Evolutionary conservation across 92 coral and sea anemone species (phyloP).

Genomic region (Palythoa heliodiscus): DNA sequence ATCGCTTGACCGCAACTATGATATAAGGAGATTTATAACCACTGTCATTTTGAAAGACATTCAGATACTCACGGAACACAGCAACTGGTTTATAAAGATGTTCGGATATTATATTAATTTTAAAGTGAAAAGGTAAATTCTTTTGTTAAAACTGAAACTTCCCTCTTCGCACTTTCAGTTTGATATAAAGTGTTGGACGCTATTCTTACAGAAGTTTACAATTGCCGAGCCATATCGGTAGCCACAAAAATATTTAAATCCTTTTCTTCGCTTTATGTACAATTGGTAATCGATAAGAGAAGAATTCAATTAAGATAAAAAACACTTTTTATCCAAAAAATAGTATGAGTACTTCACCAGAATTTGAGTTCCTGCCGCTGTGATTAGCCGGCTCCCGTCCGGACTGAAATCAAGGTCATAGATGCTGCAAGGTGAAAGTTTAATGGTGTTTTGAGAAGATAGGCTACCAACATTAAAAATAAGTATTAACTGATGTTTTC

Average conservation of each 20-base stretch:
- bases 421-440: conserved; percentile 60
- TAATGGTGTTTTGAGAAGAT: neutral
- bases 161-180: too few relatives aligned
- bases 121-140: too few relatives aligned
- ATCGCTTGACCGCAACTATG: neutral
- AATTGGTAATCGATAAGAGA: neutral
- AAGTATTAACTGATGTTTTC: too few relatives aligned
- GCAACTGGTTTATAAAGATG: neutral
- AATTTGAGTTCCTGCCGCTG: conserved; percentile 88
- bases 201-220: neutral
- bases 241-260: neutral
- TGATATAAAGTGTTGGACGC: too few relatives aligned
- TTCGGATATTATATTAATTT: too few relatives aligned
- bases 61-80: neutral
- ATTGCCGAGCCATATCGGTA: neutral
- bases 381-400: conserved; percentile 77
- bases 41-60: neutral
- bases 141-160: too few relatives aligned
- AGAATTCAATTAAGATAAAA: neutral
- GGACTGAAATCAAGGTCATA: conserved; percentile 84
- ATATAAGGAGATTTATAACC: neutral
- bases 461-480: too few relatives aligned
- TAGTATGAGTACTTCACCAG: conserved; percentile 58
- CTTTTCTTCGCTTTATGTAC: conserved; percentile 11
- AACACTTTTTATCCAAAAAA: neutral